These are phyloP conservation scores for Acyrthosiphon pisum DNA, from an alignment of 1,140 invertebrate genomes.

Conservation along the genomic window DNA sequence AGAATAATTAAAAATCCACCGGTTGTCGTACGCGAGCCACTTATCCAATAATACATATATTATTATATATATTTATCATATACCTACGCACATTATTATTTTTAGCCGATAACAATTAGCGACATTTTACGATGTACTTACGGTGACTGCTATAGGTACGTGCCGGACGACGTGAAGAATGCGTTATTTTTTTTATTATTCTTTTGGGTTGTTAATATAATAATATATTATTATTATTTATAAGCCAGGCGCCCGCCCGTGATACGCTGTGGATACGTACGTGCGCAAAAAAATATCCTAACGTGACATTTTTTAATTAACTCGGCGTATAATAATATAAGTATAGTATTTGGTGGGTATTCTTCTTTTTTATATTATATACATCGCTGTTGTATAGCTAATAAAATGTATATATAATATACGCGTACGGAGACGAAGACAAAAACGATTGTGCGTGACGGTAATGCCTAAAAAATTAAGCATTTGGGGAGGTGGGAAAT, in stretches of 20 bases:
- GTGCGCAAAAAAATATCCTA: conserved; percentile 33
- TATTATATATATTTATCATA: neutral
- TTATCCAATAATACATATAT: neutral
- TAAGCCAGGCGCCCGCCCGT: neutral
- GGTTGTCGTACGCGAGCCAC: neutral
- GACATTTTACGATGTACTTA: conserved; percentile 18
- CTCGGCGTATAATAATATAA: neutral
- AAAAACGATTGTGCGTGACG: conserved; percentile 16
- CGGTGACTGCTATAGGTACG: neutral
- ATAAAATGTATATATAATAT: conserved; percentile 6
- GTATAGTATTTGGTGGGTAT: neutral
- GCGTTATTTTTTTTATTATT: conserved; percentile 11
- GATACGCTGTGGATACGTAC: conserved; percentile 1
- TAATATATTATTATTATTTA: conserved; percentile 14
- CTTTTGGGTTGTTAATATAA: neutral
- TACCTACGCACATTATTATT: conserved; percentile 17
- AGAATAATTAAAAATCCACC: neutral
- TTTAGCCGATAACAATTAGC: conserved; percentile 29
- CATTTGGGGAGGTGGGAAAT: neutral
- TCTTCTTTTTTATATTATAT: neutral
- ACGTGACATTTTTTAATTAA: conserved; percentile 54
- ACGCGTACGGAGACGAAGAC: neutral
- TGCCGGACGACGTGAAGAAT: conserved; percentile 24
- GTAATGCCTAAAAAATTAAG: conserved; percentile 18
- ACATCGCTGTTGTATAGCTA: neutral